phyloP scores from a whole-genome alignment of 2,888 invertebrate species.

The Drosophila formosana region DNA sequence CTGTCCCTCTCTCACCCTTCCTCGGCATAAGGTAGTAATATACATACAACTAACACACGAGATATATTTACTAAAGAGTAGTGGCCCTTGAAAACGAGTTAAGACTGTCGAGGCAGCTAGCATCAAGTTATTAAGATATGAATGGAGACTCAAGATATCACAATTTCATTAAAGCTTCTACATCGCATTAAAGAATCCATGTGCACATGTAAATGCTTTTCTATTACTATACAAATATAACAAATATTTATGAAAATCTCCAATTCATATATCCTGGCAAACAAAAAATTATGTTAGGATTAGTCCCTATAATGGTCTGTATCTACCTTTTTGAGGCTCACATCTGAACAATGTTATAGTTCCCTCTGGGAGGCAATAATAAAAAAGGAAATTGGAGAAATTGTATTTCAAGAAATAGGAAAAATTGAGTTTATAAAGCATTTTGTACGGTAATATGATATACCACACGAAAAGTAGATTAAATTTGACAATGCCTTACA shows the following conservation, averaged over 20 bases:
- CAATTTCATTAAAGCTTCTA: slow-evolving; percentile 2
- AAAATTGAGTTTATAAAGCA: background rate
- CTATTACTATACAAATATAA: background rate
- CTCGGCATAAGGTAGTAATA: slow-evolving; percentile 13
- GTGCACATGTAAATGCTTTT: no score
- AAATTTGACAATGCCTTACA: background rate
- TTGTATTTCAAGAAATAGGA: background rate
- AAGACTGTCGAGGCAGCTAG: slow-evolving; percentile 13
- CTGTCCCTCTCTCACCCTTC: background rate
- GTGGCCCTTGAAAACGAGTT: slow-evolving; percentile 61
- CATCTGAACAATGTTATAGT: no score
- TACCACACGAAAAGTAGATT: background rate
- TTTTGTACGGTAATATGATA: slow-evolving; percentile 9
- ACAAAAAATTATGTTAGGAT: no score
- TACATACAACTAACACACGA: slow-evolving; percentile 20
- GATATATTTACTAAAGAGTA: slow-evolving; percentile 38
- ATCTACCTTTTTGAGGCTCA: background rate
- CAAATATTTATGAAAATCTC: background rate
- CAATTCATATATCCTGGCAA: no score
- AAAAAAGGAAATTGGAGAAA: background rate
- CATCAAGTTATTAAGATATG: slow-evolving; percentile 30
- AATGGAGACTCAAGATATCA: slow-evolving; percentile 2
- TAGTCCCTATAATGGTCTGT: no score
- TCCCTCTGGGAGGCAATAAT: no score
- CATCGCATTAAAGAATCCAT: background rate